Evolutionary conservation across 2,797 vertebrate species (phyloP).

Genomic region (Schizothorax lantsangensis): DNA sequence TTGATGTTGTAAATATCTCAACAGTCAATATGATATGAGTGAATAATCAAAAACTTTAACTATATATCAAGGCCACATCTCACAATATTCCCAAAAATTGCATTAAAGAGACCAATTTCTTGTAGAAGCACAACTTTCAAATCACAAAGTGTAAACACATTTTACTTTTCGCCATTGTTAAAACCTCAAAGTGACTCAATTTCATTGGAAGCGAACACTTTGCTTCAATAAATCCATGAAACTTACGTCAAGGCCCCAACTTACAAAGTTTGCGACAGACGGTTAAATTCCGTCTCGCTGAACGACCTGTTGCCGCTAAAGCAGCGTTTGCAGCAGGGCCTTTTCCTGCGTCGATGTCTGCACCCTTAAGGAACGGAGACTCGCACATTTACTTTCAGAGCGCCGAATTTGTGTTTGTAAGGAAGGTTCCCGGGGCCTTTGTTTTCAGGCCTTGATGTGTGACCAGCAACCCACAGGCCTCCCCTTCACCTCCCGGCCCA

Average conservation of each 20-base stretch:
- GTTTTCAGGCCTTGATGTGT: conserved; percentile 99
- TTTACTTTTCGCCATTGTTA: not conserved
- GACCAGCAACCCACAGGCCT: conserved; percentile 88
- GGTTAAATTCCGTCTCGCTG: not conserved
- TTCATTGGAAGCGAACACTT: not conserved
- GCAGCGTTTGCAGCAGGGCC: not conserved
- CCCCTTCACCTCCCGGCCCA: conserved; percentile 85
- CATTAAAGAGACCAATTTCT: not conserved
- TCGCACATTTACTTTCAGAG: conserved; percentile 87
- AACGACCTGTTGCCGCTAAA: conserved; percentile 12
- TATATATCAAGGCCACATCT: not conserved
- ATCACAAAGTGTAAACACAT: not conserved
- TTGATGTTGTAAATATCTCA: not conserved
- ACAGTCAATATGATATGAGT: not conserved
- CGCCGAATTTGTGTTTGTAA: conserved; percentile 90
- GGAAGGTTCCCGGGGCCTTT: conserved; percentile 92
- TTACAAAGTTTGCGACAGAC: not conserved
- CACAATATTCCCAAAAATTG: not conserved
- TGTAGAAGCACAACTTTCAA: not conserved
- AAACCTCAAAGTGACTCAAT: not conserved
- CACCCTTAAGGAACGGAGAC: conserved; percentile 58
- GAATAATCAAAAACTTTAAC: not conserved
- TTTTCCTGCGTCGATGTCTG: conserved; percentile 42
- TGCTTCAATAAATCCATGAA: not conserved
- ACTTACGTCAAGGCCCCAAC: no score